These are phyloP conservation scores for Xyliphius kryptos DNA, from an alignment of 2,113 vertebrate genomes.

Conservation along the genomic window DNA sequence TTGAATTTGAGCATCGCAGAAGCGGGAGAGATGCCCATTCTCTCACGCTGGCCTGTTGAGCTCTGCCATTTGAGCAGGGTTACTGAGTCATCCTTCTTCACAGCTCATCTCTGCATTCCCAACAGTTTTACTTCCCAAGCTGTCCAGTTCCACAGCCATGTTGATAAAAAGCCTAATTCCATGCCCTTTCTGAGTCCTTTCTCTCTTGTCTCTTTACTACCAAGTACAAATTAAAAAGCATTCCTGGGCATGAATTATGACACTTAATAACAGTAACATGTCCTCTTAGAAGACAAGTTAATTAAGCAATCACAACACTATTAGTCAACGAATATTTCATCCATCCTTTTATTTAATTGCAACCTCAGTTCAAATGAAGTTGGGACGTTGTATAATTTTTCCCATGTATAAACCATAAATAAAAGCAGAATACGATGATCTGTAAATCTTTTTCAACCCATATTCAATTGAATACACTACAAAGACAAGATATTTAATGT, in stretches of 20 bases:
- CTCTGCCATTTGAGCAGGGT: not conserved
- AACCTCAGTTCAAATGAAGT: no score
- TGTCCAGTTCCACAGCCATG: not conserved
- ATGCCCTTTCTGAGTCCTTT: not conserved
- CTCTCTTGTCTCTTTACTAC: not conserved
- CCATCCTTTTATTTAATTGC: not conserved
- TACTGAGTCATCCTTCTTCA: conserved; percentile 8
- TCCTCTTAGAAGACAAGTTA: not conserved
- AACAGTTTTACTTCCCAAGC: not conserved
- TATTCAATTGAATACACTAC: no score
- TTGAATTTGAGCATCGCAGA: not conserved
- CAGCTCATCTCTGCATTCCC: not conserved
- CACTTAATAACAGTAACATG: not conserved
- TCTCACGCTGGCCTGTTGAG: not conserved
- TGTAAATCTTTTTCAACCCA: no score
- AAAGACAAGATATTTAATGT: no score
- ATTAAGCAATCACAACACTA: not conserved
- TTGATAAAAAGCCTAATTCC: not conserved
- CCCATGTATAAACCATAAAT: no score
- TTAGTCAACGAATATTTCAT: not conserved
- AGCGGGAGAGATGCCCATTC: not conserved
- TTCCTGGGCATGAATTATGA: not conserved
- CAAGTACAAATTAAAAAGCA: not conserved
- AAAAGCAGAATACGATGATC: no score
- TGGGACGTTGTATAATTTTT: no score